phyloP scores from a whole-genome alignment of 53 echinoderm and acorn worm species.

The Paracentrotus lividus region DNA sequence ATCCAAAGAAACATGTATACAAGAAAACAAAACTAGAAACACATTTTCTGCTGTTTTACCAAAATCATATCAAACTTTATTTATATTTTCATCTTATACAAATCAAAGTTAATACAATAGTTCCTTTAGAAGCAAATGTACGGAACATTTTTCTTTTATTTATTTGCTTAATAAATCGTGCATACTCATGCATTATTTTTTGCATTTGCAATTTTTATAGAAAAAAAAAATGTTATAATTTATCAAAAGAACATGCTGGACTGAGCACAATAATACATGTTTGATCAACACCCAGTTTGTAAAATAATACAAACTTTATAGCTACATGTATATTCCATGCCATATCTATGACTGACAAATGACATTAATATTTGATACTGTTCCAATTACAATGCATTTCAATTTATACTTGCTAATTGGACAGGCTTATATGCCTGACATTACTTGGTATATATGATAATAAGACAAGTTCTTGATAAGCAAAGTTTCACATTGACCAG shows the following conservation, averaged over 20 bases:
- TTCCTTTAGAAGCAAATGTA: conserved; percentile 55
- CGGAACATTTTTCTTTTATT: conserved; percentile 29
- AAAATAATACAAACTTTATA: not conserved
- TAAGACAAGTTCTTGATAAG: too few relatives aligned
- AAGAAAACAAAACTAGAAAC: not conserved
- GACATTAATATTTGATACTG: not conserved
- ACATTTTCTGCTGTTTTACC: not conserved
- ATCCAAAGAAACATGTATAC: not conserved
- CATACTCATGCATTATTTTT: too few relatives aligned
- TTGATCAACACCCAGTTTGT: not conserved
- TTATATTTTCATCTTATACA: conserved; percentile 36
- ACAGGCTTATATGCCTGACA: too few relatives aligned
- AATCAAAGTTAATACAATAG: not conserved
- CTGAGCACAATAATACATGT: not conserved
- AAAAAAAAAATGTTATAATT: not conserved
- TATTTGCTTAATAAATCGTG: conserved; percentile 1
- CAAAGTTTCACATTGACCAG: too few relatives aligned
- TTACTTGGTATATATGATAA: too few relatives aligned
- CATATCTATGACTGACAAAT: not conserved
- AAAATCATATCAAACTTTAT: conserved; percentile 54
- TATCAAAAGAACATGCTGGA: not conserved
- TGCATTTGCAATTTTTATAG: not conserved
- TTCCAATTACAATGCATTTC: not conserved
- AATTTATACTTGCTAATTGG: not conserved
- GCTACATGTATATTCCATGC: not conserved